Evolutionary conservation across 2,888 invertebrate species (phyloP), one percentile per base, ranked within the genome.

Genomic region (Chromoteleia sp.): DNA sequence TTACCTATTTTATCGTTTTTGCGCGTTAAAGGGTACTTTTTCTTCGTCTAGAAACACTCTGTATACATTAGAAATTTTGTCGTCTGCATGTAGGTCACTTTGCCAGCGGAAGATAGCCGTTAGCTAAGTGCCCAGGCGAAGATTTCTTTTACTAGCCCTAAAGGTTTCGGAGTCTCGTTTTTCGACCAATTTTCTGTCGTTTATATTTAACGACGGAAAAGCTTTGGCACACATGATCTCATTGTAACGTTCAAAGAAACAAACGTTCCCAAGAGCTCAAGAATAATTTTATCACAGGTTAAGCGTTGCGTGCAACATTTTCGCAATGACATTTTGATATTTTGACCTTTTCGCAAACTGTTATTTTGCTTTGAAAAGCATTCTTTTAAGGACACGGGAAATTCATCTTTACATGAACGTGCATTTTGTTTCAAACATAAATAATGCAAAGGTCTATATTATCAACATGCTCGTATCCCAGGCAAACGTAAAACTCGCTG

Each of bases 391-490:
- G 54, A 17, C 17, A 36, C 33, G 36, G 33, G 19, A n/a, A 45
- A 3, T 17, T 56, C 2, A 12, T 10, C 17, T 25, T 45, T 25
- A 25, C 12, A 59, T 43, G 21, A 15, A 45, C n/a, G 45, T n/a
- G 19, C 30, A 45, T 52, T 54, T 54, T 54, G 29, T 67, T 41
- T 36, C 41, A 8, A 54, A 41, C 36, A 67, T 67, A 67, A 67
- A 67, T 67, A 67, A 52, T 54, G 67, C 52, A 54, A 39, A 54
- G 29, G 41, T 67, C 54, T 67, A 29, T 54, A 54, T 67, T 67
- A 67, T 67, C 41, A 67, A 54, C 45, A 41, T 41, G 19, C 29
- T 41, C 19, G 41, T 54, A 33, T 41, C 54, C 8, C 21, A 4
- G 19, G n/a, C 12, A 67, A 65, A 67, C 36, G 52, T 54, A 41